Conservation (phyloP, 1,140 invertebrate species). For the Rhopalosiphum padi region DNA sequence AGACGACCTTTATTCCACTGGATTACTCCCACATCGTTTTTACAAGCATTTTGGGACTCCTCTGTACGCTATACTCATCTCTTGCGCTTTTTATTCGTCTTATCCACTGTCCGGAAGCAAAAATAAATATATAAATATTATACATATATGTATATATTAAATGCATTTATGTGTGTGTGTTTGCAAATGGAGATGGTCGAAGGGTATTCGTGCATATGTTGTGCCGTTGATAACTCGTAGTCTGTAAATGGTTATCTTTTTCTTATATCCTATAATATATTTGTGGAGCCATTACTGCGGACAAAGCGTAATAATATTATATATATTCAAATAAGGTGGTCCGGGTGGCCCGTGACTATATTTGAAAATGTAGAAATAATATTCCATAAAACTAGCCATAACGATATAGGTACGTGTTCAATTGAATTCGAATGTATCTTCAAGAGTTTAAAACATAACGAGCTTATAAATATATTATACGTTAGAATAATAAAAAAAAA, state of each 20-base stretch:
- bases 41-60: background rate
- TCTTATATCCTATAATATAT: background rate
- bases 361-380: background rate
- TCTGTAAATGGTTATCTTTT: background rate
- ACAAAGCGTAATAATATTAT: background rate
- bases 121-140: slow-evolving; percentile 2
- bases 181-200: background rate
- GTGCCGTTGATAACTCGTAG: slow-evolving; percentile 26
- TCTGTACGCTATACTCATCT: background rate
- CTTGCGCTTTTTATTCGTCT: background rate
- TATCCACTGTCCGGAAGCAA: background rate
- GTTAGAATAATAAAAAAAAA: background rate
- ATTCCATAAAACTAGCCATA: background rate
- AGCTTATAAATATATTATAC: background rate
- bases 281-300: background rate
- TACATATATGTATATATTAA: background rate
- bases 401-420: background rate
- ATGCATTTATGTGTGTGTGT: background rate
- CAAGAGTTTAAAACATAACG: background rate
- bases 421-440: slow-evolving; percentile 17
- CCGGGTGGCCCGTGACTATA: background rate
- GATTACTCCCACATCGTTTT: slow-evolving; percentile 32
- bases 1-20: slow-evolving; percentile 27
- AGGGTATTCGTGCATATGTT: background rate
- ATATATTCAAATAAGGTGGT: slow-evolving; percentile 2